Conservation (phyloP, 1,140 invertebrate species). For the Lysiphlebus fabarum region DNA sequence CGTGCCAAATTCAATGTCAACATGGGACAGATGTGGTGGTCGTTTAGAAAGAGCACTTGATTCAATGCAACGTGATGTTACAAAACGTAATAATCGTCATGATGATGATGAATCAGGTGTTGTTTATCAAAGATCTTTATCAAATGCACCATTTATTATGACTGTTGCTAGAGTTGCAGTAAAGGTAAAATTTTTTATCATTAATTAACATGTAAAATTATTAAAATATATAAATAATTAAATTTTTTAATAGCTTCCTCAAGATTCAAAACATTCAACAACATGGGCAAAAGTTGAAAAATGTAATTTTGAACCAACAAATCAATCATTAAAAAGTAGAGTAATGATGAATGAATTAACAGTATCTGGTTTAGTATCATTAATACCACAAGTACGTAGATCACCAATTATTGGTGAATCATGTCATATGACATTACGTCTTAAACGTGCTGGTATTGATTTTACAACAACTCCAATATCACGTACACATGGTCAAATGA, state of each 20-base stretch:
- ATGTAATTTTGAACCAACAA: constrained; percentile 70
- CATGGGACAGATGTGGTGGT: constrained; percentile 38
- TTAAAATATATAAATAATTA: background rate
- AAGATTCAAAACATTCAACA: constrained; percentile 26
- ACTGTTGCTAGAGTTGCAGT: constrained; percentile 45
- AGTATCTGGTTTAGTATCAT: constrained; percentile 69
- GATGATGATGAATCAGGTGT: constrained; percentile 36
- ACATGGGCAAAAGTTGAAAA: constrained; percentile 62
- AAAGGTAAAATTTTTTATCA: constrained; percentile 37
- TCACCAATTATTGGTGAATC: constrained; percentile 52
- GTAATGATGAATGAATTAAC: constrained; percentile 74
- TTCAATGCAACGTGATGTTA: constrained; percentile 41
- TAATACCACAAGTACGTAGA: constrained; percentile 56
- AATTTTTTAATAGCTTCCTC: constrained; percentile 29
- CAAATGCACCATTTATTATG: constrained; percentile 47
- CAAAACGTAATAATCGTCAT: constrained; percentile 34
- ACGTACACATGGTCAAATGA: constrained; percentile 62
- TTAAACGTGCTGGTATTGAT: constrained; percentile 73
- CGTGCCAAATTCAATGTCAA: constrained; percentile 9
- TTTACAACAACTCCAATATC: constrained; percentile 60
- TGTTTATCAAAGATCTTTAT: constrained; percentile 44
- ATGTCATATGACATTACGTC: constrained; percentile 75
- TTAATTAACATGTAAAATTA: background rate
- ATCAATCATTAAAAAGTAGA: constrained; percentile 70
- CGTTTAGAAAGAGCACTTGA: constrained; percentile 49